Percentiles rank a stretch among this genome's conserved stretches.
phyloP scores from a whole-genome alignment of 2,888 invertebrate genomes.

The Conops quadrifasciatus region DNA sequence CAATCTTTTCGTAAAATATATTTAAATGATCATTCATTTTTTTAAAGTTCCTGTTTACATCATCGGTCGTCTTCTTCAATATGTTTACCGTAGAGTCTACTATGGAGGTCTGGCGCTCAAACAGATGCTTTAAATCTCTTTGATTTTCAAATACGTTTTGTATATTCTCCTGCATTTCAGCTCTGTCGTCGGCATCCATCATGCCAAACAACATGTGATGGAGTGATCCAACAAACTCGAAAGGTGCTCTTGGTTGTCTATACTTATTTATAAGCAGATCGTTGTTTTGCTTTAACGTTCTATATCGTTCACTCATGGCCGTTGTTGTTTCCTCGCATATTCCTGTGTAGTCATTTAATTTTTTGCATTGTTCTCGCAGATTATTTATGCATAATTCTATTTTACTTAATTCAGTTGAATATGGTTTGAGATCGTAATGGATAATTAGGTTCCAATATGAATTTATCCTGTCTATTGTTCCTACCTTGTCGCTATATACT shows the following conservation, averaged over 20 bases:
- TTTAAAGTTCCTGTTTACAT: conserved; percentile 19
- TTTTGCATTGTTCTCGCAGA: not conserved
- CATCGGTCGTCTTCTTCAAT: conserved; percentile 14
- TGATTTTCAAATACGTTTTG: conserved; percentile 9
- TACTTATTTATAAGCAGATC: no score
- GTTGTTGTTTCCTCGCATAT: conserved; percentile 1
- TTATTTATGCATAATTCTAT: not conserved
- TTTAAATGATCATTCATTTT: not conserved
- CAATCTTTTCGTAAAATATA: not conserved
- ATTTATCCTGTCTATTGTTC: not conserved
- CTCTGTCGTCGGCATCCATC: conserved; percentile 2
- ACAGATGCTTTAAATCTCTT: conserved; percentile 1
- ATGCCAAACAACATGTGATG: conserved; percentile 16
- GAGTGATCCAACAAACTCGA: conserved; percentile 14
- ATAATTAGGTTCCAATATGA: no score
- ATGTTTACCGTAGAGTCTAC: conserved; percentile 18
- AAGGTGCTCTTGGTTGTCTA: conserved; percentile 9
- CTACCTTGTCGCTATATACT: not conserved
- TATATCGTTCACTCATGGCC: not conserved
- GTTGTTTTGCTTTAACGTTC: not conserved
- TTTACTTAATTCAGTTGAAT: not conserved
- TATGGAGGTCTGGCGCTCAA: conserved; percentile 12
- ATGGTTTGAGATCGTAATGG: no score
- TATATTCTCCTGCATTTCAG: not conserved
- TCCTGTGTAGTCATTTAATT: no score